Base-by-base conservation (phyloP, 2,797 vertebrate genomes). In the Delichon dasypus region DNA sequence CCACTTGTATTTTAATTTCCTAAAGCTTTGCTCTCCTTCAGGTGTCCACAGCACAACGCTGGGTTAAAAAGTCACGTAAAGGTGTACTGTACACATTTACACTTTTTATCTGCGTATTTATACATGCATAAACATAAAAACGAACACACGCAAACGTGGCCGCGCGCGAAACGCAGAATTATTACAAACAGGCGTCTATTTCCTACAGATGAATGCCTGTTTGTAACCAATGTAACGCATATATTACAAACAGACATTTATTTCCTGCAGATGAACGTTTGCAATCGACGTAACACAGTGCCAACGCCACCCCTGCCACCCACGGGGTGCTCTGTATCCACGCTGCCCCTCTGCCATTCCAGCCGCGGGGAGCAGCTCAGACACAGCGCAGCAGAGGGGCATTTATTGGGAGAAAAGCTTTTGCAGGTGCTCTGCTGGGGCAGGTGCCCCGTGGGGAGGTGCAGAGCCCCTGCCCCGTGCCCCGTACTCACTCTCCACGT, bases 401-500 rank as follows among this genome's bases (percentile, higher is more conserved):
- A 13, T 22, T 13, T 3, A 5, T 4, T 18, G 50, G 50, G 15
- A 27, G 50, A 27, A 27, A 51, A 26, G 26, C 9, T 51, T 51
- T 48, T 12, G 11, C 38, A 12, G 38, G 38, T 38, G 38, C 38
- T 38, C 5, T 38, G 38, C 36, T 38, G 38, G 38, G 38, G 38
- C 38, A 38, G 36, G 38, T 38, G 38, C 38, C 38, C 38, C 5
- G 38, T 38, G 38, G 38, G 38, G 38, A 38, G 38, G 38, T 12
- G 38, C 38, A 38, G 38, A 12, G 38, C 11, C 38, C 36, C 38
- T 38, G 38, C 38, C 38, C 38, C 38, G 11, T 12, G 38, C 38
- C 19, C 66, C 0, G 5, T 15, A 98, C 99, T 99, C 97, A 99
- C 99, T 99, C 84, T 99, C 99, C 81, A 98, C 97, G 5, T 99